A percentile compares a stretch with the other conserved stretches of the same genome.
Conservation (phyloP, 2,888 invertebrate genomes). For the Dendrolimus houi region DNA sequence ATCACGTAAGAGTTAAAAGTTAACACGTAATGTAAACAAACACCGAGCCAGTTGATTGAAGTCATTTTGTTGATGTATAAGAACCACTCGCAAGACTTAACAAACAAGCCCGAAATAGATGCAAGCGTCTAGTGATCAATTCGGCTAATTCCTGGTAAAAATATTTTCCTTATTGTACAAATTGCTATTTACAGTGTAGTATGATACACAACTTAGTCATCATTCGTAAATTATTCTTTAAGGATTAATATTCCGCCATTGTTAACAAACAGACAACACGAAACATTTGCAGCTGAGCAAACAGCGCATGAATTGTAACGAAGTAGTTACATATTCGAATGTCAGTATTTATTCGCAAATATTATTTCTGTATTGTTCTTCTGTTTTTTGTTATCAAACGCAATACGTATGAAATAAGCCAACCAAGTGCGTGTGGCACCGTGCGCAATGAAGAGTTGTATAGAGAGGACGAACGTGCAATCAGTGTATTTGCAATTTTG, state of each 20-base stretch:
- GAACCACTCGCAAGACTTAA: constrained; percentile 34
- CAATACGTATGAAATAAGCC: background rate
- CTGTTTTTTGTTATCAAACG: background rate
- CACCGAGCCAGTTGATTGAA: constrained; percentile 13
- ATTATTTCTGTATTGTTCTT: background rate
- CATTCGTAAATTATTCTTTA: background rate
- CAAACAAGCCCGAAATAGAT: constrained; percentile 31
- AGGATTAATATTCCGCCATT: background rate
- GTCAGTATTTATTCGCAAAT: constrained; percentile 11
- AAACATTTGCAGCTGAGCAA: background rate
- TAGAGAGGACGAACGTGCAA: no score
- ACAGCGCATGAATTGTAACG: background rate
- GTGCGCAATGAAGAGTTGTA: no score
- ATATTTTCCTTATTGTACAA: constrained; percentile 12
- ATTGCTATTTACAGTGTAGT: background rate
- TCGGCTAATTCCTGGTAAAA: constrained; percentile 1
- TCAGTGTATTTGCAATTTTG: no score
- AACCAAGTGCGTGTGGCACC: no score
- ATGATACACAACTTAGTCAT: background rate
- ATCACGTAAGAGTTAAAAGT: background rate
- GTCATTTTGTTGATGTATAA: constrained; percentile 31
- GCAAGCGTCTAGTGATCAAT: constrained; percentile 20
- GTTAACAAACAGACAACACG: background rate
- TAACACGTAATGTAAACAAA: background rate
- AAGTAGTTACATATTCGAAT: constrained; percentile 1